These are phyloP conservation scores for Vulpes lagopus DNA, from an alignment of 2,113 vertebrate genomes.

Conservation along the genomic window DNA sequence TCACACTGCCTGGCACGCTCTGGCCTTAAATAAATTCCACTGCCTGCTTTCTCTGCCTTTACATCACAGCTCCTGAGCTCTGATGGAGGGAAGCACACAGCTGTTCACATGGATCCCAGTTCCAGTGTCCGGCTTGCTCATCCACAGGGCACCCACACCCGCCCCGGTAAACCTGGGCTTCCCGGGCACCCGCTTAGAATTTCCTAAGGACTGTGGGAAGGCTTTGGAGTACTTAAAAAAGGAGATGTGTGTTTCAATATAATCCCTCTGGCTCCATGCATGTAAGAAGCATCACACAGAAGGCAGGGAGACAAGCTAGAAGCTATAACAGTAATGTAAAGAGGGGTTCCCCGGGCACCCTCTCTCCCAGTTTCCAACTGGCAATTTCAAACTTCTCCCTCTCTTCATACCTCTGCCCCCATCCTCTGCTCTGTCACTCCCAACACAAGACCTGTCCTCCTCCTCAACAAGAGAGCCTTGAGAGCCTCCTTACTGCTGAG, in stretches of 20 bases:
- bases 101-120: neutral
- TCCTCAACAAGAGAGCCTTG: neutral
- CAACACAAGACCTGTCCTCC: neutral
- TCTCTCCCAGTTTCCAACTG: neutral
- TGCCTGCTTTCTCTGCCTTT: neutral
- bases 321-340: neutral
- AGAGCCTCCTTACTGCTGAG: neutral
- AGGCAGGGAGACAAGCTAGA: neutral
- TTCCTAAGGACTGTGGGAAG: neutral
- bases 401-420: neutral
- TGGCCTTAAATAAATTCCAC: neutral
- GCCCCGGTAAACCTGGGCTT: slow-evolving; percentile 3
- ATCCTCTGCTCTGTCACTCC: neutral
- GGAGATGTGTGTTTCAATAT: neutral
- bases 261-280: neutral
- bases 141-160: slow-evolving; percentile 14
- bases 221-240: neutral
- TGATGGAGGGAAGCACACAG: slow-evolving; percentile 49
- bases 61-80: neutral
- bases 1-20: neutral
- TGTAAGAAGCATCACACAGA: neutral
- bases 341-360: neutral
- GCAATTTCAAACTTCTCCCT: slow-evolving; percentile 27
- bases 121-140: slow-evolving; percentile 14
- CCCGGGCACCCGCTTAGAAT: neutral